These are phyloP conservation scores for Hirundo rustica DNA, from an alignment of 2,797 vertebrate genomes.

Conservation along the genomic window DNA sequence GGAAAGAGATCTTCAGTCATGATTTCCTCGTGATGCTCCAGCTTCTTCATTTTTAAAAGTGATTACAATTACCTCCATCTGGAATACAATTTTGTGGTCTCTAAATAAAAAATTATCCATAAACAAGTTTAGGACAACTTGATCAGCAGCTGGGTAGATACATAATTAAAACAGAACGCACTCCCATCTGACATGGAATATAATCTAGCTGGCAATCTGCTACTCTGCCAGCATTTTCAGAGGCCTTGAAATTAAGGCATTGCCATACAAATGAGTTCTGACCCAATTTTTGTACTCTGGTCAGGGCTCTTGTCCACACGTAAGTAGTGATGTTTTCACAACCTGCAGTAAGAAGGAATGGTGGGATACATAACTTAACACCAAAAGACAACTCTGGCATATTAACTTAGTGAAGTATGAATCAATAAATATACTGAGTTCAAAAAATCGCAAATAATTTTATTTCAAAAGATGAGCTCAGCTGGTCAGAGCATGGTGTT, in stretches of 20 bases:
- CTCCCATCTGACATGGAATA: not conserved
- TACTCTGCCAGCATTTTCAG: not conserved
- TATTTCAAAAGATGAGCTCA: not conserved
- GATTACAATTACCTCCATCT: not conserved
- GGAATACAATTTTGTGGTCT: not conserved
- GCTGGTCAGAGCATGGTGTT: not conserved
- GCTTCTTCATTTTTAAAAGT: not conserved
- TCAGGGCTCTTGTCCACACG: not conserved
- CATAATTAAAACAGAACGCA: not conserved
- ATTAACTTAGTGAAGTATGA: not conserved
- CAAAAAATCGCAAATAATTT: not conserved
- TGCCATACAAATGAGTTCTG: not conserved
- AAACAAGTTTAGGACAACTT: not conserved
- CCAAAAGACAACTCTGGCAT: not conserved
- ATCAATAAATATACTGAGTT: not conserved
- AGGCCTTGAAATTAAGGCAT: not conserved
- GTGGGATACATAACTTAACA: not conserved
- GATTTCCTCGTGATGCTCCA: rapidly evolving
- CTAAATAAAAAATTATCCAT: not conserved
- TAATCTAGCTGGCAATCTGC: not conserved
- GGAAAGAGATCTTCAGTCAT: not conserved
- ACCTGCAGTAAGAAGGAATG: not conserved
- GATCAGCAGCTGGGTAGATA: not conserved
- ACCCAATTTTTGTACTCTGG: not conserved
- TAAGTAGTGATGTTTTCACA: not conserved